Evolutionary conservation across 2,797 vertebrate genomes (phyloP), one percentile per base, ranked within the genome.

Genomic region (Lacerta bilineata): DNA sequence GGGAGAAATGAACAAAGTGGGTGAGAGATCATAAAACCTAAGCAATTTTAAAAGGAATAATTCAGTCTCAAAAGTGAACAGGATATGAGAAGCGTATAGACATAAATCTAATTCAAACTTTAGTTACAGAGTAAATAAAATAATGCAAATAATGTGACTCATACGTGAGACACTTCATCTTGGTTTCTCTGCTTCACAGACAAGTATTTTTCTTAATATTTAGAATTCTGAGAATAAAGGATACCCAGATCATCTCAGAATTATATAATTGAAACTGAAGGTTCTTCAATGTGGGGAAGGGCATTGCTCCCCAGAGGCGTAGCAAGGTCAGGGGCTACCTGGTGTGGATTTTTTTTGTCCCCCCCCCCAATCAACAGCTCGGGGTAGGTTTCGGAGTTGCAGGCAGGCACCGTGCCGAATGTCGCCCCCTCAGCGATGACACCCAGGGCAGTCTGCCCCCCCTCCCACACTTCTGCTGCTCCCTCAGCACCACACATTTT

Each of bases 111-210:
- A 55, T 15, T 80, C 46, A 71, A 80, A 71, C 25, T 33, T 75
- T 41, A 43, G 7, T 46, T 87, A 64, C 27, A 74, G 71, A 33
- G 55, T 55, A 59, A 87, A 59, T 43, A 55, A n/a, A 87, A 74
- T 66, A 81, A 33, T 78, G 71, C 69, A n/a, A 87, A 81, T 66
- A 81, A 33, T 78, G 27, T 59, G 27, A 78, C 59, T n/a, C 50
- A 4, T 20, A 55, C 29, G 9, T 29, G 8, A 46, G 43, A 77
- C 11, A 27, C 25, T 27, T 29, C 10, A 46, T 68, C 59, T 66
- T 66, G 71, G 69, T 11, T 71, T 71, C 29, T 71, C 27, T n/a
- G 27, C 69, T 71, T 71, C n/a, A 5, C 41, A 33, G 20, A 33
- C 5, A 55, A 20, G 33, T 8, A 36, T 68, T 68, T 83, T 78